Percentiles rank a stretch among this genome's conserved stretches.
Evolutionary conservation across 2,113 vertebrate genomes (phyloP).

Genomic region (Potamarius usumacintae): DNA sequence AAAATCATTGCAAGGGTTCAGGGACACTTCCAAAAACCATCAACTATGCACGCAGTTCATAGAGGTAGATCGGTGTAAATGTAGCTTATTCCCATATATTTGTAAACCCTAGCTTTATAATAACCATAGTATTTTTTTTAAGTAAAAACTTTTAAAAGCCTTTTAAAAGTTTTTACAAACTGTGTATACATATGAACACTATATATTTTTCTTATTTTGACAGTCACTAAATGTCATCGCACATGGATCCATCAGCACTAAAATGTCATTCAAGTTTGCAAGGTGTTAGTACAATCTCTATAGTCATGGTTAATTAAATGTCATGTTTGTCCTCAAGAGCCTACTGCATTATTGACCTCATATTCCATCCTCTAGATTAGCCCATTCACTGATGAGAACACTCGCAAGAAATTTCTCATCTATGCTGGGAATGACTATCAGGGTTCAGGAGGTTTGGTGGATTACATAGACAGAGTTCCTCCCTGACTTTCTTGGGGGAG

Average conservation of each 20-base stretch:
- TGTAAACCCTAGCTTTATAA: neutral
- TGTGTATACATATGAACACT: conserved; percentile 5
- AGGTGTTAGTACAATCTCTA: neutral
- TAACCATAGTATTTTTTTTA: neutral
- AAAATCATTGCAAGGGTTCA: no score
- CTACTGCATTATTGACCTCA: neutral
- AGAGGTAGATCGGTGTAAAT: no score
- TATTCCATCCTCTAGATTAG: conserved; percentile 78
- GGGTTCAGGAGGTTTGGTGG: conserved; percentile 86
- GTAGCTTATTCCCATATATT: neutral
- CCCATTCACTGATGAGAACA: conserved; percentile 96
- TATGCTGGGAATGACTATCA: conserved; percentile 95
- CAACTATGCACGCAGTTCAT: no score
- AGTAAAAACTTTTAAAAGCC: no score
- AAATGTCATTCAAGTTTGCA: conserved; percentile 5
- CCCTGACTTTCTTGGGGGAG: conserved; percentile 91
- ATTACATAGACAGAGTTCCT: conserved; percentile 92
- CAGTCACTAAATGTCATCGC: neutral
- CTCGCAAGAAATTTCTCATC: conserved; percentile 94
- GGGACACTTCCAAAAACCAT: no score
- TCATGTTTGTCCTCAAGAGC: conserved; percentile 19
- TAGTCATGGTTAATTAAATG: conserved; percentile 33
- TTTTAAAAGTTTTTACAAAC: neutral
- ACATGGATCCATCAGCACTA: conserved; percentile 1
- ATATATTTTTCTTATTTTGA: neutral